Percentiles rank a stretch among this genome's conserved stretches.
These are phyloP conservation scores for Hymenopus coronatus DNA, from an alignment of 2,888 invertebrate species.

Conservation along the genomic window DNA sequence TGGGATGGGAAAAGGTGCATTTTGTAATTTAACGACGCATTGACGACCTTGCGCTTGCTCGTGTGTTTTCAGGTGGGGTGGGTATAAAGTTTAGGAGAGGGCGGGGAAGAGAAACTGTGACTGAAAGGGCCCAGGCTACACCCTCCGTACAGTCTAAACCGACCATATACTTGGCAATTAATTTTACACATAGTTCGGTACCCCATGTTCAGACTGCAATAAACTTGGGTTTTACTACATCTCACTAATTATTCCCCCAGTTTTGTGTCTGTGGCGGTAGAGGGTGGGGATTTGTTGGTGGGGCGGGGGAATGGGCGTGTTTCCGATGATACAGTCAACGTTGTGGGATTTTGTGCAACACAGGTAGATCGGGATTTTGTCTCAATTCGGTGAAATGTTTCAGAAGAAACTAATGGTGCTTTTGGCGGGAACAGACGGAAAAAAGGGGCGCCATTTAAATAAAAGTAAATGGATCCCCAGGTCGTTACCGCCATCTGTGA, in stretches of 20 bases:
- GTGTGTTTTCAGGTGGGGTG: neutral
- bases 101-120: neutral
- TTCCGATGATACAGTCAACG: neutral
- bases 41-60: neutral
- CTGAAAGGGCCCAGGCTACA: neutral
- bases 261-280: neutral
- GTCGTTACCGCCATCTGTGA: neutral
- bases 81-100: neutral
- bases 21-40: conserved; percentile 8
- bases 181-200: neutral
- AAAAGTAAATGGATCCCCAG: neutral
- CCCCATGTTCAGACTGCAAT: conserved; percentile 8
- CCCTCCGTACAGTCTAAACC: neutral
- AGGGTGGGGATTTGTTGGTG: neutral
- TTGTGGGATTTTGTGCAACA: neutral
- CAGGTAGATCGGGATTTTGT: neutral
- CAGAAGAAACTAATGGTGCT: neutral
- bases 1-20: neutral
- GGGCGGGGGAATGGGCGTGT: neutral
- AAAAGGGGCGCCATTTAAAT: neutral
- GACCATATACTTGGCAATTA: conserved; percentile 6
- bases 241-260: neutral
- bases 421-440: neutral
- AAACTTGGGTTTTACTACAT: conserved; percentile 3
- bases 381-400: neutral